Conservation (phyloP, 1,140 invertebrate species). For the Mercenaria mercenaria region DNA sequence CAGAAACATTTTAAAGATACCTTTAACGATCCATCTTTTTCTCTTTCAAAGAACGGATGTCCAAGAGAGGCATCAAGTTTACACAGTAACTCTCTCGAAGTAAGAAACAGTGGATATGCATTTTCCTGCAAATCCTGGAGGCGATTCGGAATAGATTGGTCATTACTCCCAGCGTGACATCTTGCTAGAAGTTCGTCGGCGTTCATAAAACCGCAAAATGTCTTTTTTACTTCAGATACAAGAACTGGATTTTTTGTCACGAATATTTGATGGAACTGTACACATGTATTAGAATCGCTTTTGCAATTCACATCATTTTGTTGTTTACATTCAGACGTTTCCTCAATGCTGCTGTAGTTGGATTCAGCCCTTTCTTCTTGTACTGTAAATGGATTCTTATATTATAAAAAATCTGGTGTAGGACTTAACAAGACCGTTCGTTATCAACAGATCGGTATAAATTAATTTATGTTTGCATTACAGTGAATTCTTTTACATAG, state of each 20-base stretch:
- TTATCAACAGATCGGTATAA: too few species aligned
- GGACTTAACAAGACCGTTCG: too few species aligned
- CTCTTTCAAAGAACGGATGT: slow-evolving; percentile 68
- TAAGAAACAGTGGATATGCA: slow-evolving; percentile 71
- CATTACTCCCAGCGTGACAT: slow-evolving; percentile 40
- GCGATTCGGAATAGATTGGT: slow-evolving; percentile 52
- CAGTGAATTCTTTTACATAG: too few species aligned
- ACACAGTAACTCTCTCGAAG: slow-evolving; percentile 63
- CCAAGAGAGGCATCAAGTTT: slow-evolving; percentile 71
- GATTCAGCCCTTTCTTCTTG: too few species aligned
- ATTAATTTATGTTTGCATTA: too few species aligned
- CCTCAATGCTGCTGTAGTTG: too few species aligned
- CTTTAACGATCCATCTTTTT: slow-evolving; percentile 70
- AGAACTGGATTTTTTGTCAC: background rate
- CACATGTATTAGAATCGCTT: background rate
- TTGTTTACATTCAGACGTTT: too few species aligned
- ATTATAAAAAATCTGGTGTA: too few species aligned
- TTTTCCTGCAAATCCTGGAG: slow-evolving; percentile 54
- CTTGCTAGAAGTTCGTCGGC: slow-evolving; percentile 26
- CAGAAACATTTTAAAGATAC: too few species aligned
- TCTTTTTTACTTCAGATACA: background rate
- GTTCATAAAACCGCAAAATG: background rate
- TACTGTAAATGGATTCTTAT: too few species aligned
- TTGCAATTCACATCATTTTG: too few species aligned
- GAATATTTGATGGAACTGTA: background rate